A percentile compares a stretch with the other conserved stretches of the same genome.
Evolutionary conservation across 2,113 vertebrate genomes (phyloP).

Genomic region (Brienomyrus brachyistius): DNA sequence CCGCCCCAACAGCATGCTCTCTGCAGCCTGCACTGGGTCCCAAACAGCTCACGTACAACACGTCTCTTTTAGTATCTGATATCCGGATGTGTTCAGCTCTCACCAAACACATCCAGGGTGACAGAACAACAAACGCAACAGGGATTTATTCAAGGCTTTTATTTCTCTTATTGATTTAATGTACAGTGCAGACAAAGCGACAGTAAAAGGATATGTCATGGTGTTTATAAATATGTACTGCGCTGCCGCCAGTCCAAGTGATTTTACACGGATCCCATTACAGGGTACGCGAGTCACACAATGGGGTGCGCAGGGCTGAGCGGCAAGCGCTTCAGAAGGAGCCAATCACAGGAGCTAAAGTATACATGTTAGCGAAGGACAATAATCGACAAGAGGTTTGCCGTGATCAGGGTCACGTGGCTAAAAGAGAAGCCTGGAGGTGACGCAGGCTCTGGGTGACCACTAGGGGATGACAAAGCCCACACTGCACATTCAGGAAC

Average conservation of each 20-base stretch:
- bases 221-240: neutral
- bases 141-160: neutral
- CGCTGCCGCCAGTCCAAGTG: neutral
- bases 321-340: neutral
- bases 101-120: neutral
- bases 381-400: neutral
- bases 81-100: neutral
- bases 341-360: neutral
- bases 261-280: neutral
- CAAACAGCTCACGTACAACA: neutral
- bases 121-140: neutral
- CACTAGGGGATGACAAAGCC: neutral
- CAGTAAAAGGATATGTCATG: neutral
- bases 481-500: neutral
- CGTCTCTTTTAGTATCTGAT: neutral
- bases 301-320: neutral
- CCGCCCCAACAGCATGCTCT: neutral
- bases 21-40: neutral
- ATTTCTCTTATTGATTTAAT: neutral
- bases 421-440: neutral
- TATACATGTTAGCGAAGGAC: neutral
- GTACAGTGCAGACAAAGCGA: neutral
- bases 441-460: neutral
- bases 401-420: neutral
- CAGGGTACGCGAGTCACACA: neutral